phyloP scores from a whole-genome alignment of 1,140 invertebrate genomes.

The Sitodiplosis mosellana region DNA sequence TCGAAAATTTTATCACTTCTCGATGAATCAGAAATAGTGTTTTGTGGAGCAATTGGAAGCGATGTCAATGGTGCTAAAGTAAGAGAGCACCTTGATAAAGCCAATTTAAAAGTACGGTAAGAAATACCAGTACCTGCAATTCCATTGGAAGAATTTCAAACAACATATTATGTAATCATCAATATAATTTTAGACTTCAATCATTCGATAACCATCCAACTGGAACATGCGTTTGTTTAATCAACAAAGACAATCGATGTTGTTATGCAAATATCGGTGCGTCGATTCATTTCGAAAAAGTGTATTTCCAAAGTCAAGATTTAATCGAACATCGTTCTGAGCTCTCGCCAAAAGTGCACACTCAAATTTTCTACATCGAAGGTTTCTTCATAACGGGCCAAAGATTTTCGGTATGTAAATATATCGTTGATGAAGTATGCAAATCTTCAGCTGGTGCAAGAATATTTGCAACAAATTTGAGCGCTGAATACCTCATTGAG shows the following conservation, averaged over 20 bases:
- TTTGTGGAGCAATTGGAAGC: too few species aligned
- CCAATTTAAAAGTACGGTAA: too few species aligned
- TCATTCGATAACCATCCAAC: conserved; percentile 20
- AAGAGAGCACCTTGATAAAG: too few species aligned
- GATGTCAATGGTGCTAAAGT: neutral
- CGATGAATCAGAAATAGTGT: too few species aligned
- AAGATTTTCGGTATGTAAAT: conserved; percentile 29
- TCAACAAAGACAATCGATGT: conserved; percentile 34
- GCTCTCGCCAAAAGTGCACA: conserved; percentile 11
- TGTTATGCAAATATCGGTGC: conserved; percentile 36
- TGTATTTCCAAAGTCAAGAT: conserved; percentile 1
- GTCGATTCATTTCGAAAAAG: conserved; percentile 24
- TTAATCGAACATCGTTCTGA: conserved; percentile 8
- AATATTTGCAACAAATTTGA: conserved; percentile 18
- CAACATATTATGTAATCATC: too few species aligned
- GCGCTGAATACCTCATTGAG: too few species aligned
- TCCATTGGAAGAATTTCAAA: too few species aligned
- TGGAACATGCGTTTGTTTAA: conserved; percentile 41
- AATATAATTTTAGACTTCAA: neutral
- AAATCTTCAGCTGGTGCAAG: conserved; percentile 44
- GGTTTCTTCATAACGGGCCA: conserved; percentile 35
- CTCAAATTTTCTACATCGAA: conserved; percentile 33
- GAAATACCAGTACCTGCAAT: too few species aligned
- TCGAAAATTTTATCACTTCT: too few species aligned
- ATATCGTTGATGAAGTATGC: conserved; percentile 47